phyloP scores from a whole-genome alignment of 2,888 invertebrate species.

The Blastobasis adustella region DNA sequence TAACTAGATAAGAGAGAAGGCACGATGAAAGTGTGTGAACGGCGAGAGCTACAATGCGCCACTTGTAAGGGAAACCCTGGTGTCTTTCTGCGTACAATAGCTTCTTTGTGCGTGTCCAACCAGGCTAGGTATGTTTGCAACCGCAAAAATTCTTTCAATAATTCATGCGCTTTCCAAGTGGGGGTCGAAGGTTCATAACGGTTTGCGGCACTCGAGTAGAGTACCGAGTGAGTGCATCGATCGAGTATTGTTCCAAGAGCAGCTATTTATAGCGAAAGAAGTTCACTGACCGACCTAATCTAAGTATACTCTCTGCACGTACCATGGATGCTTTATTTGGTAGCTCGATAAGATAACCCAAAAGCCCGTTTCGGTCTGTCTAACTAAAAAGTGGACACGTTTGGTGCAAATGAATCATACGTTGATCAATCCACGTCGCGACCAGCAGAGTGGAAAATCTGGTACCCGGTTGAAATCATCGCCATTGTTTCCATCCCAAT shows the following conservation, averaged over 20 bases:
- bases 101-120: conserved; percentile 15
- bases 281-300: conserved; percentile 49
- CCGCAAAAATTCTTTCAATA: conserved; percentile 3
- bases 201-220: conserved; percentile 26
- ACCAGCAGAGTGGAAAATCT: conserved; percentile 25
- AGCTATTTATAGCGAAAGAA: conserved; percentile 53
- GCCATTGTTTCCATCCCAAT: conserved; percentile 40
- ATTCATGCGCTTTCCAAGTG: conserved; percentile 4
- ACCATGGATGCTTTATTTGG: conserved; percentile 25
- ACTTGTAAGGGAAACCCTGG: conserved; percentile 47
- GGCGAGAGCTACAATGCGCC: conserved; percentile 32
- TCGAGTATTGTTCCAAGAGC: conserved; percentile 33
- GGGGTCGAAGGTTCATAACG: conserved; percentile 28
- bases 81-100: conserved; percentile 18
- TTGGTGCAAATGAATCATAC: conserved; percentile 17
- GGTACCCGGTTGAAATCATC: conserved; percentile 22
- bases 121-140: conserved; percentile 3
- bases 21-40: conserved; percentile 65
- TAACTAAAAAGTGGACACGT: neutral
- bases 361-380: neutral
- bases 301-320: conserved; percentile 19
- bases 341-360: conserved; percentile 40
- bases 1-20: conserved; percentile 59
- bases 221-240: conserved; percentile 32
- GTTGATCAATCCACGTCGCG: conserved; percentile 8